Evolutionary conservation across 2,888 invertebrate genomes (phyloP).

Genomic region (Rapana venosa): DNA sequence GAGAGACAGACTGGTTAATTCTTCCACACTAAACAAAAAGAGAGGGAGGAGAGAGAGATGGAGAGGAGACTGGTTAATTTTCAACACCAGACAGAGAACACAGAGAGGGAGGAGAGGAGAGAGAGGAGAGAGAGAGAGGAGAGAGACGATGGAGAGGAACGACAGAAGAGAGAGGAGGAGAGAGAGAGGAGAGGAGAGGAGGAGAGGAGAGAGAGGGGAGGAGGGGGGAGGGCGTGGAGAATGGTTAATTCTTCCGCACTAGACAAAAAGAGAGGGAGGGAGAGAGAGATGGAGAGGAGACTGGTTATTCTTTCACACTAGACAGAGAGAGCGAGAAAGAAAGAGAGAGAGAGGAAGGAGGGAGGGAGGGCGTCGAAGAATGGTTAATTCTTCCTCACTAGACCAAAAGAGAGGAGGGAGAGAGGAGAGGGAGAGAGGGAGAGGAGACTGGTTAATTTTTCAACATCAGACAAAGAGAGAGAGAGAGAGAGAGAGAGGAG

Average conservation of each 20-base stretch:
- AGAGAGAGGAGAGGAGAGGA: not conserved
- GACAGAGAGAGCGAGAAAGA: not conserved
- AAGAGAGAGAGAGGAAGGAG: not conserved
- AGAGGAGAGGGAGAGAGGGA: not conserved
- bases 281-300: conserved; percentile 1
- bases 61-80: no score
- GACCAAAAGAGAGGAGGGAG: not conserved
- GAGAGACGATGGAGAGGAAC: not conserved
- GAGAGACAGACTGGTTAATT: not conserved
- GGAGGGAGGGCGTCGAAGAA: not conserved
- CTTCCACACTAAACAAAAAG: no score
- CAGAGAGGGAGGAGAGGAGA: conserved; percentile 5
- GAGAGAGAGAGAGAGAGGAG: not conserved
- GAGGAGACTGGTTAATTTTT: no score
- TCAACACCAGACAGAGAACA: not conserved
- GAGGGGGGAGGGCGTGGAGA: no score
- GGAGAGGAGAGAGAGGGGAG: not conserved
- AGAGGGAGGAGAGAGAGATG: not conserved
- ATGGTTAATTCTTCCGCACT: no score
- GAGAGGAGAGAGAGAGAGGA: not conserved
- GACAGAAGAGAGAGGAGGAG: not conserved
- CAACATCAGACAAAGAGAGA: not conserved
- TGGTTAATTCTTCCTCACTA: no score
- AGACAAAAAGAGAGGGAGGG: not conserved
- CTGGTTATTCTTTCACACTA: no score